Evolutionary conservation across 2,113 vertebrate genomes (phyloP).

Genomic region (Daphoenositta chrysoptera): DNA sequence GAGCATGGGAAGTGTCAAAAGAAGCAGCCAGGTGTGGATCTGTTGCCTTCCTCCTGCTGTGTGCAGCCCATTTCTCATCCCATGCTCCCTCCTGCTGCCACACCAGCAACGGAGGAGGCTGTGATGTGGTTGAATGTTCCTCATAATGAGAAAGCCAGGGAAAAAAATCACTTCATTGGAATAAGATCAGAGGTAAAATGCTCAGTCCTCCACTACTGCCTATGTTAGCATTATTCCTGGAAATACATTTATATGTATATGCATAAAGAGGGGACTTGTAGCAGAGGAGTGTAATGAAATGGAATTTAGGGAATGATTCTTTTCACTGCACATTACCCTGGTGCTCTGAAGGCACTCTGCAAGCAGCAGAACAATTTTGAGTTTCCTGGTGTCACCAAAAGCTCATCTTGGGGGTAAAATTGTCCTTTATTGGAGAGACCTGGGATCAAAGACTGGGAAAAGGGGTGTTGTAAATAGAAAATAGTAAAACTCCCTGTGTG

Average conservation of each 20-base stretch:
- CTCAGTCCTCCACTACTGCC: background rate
- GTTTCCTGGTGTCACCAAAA: background rate
- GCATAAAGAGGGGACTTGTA: background rate
- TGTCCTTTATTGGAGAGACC: background rate
- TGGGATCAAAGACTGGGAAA: background rate
- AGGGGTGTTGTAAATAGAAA: background rate
- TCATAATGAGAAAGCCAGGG: background rate
- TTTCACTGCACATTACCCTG: background rate
- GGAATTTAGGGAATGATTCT: background rate
- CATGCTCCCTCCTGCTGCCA: background rate
- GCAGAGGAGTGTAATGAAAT: background rate
- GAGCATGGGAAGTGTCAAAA: fast-evolving
- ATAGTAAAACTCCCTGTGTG: fast-evolving
- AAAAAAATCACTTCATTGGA: background rate
- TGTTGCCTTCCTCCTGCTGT: background rate
- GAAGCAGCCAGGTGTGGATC: too few relatives aligned
- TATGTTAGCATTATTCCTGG: background rate
- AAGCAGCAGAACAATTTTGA: background rate
- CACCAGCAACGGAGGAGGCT: background rate
- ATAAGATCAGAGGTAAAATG: background rate
- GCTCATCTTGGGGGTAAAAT: background rate
- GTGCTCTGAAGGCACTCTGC: background rate
- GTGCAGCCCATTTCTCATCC: background rate
- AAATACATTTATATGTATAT: background rate
- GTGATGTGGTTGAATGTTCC: background rate